Base-by-base conservation (phyloP, 1,140 invertebrate species). In the Lamellibrachia luymesi region DNA sequence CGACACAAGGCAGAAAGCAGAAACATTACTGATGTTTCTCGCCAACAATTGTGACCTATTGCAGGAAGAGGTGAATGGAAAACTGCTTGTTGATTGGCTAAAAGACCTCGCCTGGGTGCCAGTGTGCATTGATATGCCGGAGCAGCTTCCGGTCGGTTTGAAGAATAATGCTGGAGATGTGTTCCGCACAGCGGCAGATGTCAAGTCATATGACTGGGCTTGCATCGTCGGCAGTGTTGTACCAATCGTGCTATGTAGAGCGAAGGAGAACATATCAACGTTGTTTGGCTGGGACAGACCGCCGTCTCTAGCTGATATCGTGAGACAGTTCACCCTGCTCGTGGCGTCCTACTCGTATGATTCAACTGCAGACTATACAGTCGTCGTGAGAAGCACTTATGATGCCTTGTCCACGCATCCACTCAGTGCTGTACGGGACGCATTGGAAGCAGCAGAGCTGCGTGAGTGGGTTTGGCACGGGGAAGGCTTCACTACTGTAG, bases 391-490 rank as follows among this genome's bases (percentile, higher is more conserved):
- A 25, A 50, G 38, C n/a, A 56, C 92, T 38, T 93, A 93, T 91
- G 91, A 92, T 17, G 49, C 25, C 49, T 38, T 93, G 27, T 8
- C 49, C 56, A n/a, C 51, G 56, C 49, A 50, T 13, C 6, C 56
- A n/a, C 22, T 13, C 49, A 51, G 52, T 91, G 52, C 93, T 2
- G 25, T 93, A 17, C 17, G 1, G 4, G 50, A 50, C 6, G 92
- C 92, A 7, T 17, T 93, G 10, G 27, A 51, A 80, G 90, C 13
- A 22, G 25, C n/a, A 27, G 90, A 22, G 25, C 38, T n/a, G 25
- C 80, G 56, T n/a, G 56, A 94, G 89, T 94, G 94, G 94, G 52
- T 93, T 38, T 93, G 94, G 93, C 89, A 92, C 92, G 93, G 94
- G n/a, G 64, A 94, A 93, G 93, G 92, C 51, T 38, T 38, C 38